phyloP scores from a whole-genome alignment of 2,113 vertebrate genomes.

The Saguinus imperator region DNA sequence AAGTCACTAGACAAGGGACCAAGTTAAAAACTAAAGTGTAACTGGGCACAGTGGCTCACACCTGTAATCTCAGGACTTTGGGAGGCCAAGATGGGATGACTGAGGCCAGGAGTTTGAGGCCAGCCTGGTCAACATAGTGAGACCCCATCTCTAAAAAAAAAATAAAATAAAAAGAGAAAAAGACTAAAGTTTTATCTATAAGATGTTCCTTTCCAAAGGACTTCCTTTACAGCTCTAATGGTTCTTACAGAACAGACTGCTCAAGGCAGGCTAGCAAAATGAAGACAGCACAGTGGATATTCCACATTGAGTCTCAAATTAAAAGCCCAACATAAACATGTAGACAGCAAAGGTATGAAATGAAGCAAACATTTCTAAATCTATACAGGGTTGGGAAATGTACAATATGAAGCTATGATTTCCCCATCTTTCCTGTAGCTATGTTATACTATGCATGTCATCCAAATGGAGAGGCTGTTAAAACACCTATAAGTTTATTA shows the following conservation, averaged over 20 bases:
- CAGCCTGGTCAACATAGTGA: too few species aligned
- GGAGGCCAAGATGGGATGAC: too few species aligned
- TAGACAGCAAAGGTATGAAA: neutral
- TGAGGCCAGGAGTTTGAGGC: too few species aligned
- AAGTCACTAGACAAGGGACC: neutral
- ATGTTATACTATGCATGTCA: neutral
- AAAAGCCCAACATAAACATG: neutral
- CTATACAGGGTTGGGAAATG: neutral
- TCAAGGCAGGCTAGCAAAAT: neutral
- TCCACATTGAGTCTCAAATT: neutral
- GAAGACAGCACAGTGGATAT: neutral
- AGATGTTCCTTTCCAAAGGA: slow-evolving; percentile 32
- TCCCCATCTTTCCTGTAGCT: neutral
- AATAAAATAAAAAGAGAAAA: too few species aligned
- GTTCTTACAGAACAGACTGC: neutral
- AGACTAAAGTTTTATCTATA: neutral
- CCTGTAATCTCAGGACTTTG: too few species aligned
- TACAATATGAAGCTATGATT: neutral
- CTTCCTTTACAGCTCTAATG: neutral
- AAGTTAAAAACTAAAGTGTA: neutral
- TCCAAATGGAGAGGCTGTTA: neutral
- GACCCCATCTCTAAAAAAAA: too few species aligned
- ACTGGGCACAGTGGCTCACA: too few species aligned
- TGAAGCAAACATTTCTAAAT: neutral
- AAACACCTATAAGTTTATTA: neutral